phyloP scores from a whole-genome alignment of 2,888 invertebrate species.

The Mythimna albipuncta region DNA sequence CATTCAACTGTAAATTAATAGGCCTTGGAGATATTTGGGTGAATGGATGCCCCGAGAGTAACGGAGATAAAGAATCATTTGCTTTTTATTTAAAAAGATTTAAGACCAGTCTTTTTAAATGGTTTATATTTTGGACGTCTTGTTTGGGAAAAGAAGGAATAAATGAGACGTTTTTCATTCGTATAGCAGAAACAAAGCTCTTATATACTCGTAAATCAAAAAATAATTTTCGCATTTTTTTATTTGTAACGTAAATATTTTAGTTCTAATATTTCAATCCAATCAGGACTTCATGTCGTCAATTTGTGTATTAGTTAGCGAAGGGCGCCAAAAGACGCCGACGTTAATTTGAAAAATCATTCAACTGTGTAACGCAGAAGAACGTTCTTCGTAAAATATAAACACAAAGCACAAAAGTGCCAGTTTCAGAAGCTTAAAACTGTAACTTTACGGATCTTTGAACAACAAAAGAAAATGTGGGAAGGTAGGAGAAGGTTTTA shows the following conservation, averaged over 20 bases:
- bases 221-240: background rate
- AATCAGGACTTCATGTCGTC: background rate
- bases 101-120: background rate
- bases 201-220: background rate
- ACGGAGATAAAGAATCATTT: conserved; percentile 20
- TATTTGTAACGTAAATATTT: background rate
- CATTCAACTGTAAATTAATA: conserved; percentile 32
- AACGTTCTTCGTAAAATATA: conserved; percentile 1
- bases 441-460: conserved; percentile 46
- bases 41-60: conserved; percentile 2
- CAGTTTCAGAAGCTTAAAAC: conserved; percentile 24
- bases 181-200: background rate
- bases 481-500: conserved; percentile 40
- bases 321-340: conserved; percentile 18
- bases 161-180: background rate
- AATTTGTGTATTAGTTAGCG: conserved; percentile 6
- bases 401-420: conserved; percentile 14
- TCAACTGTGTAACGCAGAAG: background rate
- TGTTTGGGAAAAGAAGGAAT: background rate
- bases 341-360: conserved; percentile 39
- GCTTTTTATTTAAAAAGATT: background rate
- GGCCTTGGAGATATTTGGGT: conserved; percentile 17
- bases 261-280: background rate
- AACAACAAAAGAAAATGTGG: conserved; percentile 75
- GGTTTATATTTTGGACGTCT: background rate